These are phyloP conservation scores for Alouatta palliata DNA, from an alignment of 2,113 vertebrate species.

Conservation along the genomic window DNA sequence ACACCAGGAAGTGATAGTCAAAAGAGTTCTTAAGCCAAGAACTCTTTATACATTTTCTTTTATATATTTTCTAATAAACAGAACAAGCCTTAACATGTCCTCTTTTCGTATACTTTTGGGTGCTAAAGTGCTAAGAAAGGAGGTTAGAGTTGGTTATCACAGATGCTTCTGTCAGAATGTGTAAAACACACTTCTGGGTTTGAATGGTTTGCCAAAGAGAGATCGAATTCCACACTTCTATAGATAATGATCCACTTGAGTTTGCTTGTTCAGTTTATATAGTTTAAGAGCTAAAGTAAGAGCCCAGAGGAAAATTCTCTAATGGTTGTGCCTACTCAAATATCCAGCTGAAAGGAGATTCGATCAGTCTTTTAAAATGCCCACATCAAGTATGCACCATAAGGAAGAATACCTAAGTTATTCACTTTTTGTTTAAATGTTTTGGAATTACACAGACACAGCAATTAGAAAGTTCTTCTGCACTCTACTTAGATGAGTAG, in stretches of 20 bases:
- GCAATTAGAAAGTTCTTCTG: neutral
- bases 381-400: neutral
- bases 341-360: neutral
- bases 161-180: slow-evolving; percentile 45
- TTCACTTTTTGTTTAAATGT: neutral
- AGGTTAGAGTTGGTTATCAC: slow-evolving; percentile 46
- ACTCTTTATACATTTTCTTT: neutral
- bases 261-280: slow-evolving; percentile 47
- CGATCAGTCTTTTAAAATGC: neutral
- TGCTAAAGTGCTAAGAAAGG: slow-evolving; percentile 54
- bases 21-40: slow-evolving; percentile 58
- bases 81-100: neutral
- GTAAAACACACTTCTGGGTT: slow-evolving; percentile 66
- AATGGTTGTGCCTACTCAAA: slow-evolving; percentile 18
- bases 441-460: neutral
- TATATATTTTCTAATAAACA: slow-evolving; percentile 54
- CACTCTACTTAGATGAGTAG: neutral
- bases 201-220: slow-evolving; percentile 65
- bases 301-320: slow-evolving; percentile 23
- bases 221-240: slow-evolving; percentile 48
- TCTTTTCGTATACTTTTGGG: slow-evolving; percentile 52
- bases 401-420: neutral
- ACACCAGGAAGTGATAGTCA: neutral
- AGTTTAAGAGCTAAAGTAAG: slow-evolving; percentile 44
- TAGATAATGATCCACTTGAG: slow-evolving; percentile 66